Conservation (phyloP, 2,797 vertebrate genomes). For the Siniperca undulata region DNA sequence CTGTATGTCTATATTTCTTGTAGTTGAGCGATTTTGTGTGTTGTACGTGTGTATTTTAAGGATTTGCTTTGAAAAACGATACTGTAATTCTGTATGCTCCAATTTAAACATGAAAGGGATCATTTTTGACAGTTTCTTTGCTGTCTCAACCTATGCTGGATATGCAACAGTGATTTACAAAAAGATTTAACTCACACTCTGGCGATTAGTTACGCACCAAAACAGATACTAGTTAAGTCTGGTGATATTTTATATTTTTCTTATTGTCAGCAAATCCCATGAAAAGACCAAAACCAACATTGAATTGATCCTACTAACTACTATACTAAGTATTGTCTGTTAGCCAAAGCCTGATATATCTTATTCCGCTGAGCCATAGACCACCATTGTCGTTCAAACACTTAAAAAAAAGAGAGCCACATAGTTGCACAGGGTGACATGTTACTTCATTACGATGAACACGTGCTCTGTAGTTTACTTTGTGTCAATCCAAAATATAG, state of each 20-base stretch:
- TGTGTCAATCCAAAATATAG: not conserved
- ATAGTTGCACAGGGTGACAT: not conserved
- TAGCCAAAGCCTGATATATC: not conserved
- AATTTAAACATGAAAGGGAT: slow-evolving; percentile 20
- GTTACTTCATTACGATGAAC: not conserved
- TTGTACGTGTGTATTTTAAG: not conserved
- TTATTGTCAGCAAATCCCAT: not conserved
- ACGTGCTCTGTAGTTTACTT: not conserved
- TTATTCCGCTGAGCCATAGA: not conserved
- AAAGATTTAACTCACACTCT: not conserved
- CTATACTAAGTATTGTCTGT: not conserved
- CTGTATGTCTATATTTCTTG: slow-evolving; percentile 1
- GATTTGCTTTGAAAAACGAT: slow-evolving; percentile 26
- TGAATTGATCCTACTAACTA: not conserved
- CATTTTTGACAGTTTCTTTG: not conserved
- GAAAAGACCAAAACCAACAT: not conserved
- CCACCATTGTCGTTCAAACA: not conserved
- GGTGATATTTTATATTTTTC: not conserved
- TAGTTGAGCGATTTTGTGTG: not conserved
- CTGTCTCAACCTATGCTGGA: not conserved
- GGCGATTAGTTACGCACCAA: slow-evolving; percentile 1
- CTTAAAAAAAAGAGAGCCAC: slow-evolving; percentile 6
- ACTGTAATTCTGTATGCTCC: slow-evolving; percentile 18
- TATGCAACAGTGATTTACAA: not conserved
- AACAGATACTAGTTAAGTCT: not conserved